These are phyloP conservation scores for Eonycteris spelaea DNA, from an alignment of 2,113 vertebrate species.

Conservation along the genomic window DNA sequence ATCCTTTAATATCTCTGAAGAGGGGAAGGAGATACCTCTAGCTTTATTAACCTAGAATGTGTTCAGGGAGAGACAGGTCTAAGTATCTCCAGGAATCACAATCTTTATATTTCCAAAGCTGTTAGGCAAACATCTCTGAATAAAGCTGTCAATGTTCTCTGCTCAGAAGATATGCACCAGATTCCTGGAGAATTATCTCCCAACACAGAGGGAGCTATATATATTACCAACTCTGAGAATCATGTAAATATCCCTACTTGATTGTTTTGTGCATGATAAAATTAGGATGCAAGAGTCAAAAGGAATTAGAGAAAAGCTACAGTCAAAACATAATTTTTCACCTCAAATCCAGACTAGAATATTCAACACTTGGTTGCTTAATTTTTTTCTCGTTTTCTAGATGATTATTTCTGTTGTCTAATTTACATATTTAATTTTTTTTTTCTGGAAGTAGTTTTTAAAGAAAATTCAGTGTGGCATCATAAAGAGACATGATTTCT, in stretches of 20 bases:
- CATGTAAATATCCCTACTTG: background rate
- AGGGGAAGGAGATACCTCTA: background rate
- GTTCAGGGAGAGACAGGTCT: background rate
- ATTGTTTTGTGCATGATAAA: background rate
- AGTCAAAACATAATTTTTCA: background rate
- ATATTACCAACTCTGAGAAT: background rate
- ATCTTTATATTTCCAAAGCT: background rate
- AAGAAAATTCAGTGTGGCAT: no score
- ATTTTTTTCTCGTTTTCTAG: background rate
- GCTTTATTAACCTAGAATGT: background rate
- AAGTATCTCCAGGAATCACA: background rate
- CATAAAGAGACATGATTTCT: no score
- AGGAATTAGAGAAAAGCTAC: background rate
- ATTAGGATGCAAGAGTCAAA: background rate
- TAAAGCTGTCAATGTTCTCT: background rate
- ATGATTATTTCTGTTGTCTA: background rate
- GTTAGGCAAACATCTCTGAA: background rate
- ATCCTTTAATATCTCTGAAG: background rate
- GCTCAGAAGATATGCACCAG: no score
- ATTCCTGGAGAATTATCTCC: background rate
- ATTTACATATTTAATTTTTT: background rate
- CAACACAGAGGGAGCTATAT: accelerated
- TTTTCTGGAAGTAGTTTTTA: no score
- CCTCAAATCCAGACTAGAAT: background rate
- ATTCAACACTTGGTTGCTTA: no score